Percentiles rank a stretch among this genome's conserved stretches.
Conservation (phyloP, 2,797 vertebrate species). For the Cirrhinus molitorella region DNA sequence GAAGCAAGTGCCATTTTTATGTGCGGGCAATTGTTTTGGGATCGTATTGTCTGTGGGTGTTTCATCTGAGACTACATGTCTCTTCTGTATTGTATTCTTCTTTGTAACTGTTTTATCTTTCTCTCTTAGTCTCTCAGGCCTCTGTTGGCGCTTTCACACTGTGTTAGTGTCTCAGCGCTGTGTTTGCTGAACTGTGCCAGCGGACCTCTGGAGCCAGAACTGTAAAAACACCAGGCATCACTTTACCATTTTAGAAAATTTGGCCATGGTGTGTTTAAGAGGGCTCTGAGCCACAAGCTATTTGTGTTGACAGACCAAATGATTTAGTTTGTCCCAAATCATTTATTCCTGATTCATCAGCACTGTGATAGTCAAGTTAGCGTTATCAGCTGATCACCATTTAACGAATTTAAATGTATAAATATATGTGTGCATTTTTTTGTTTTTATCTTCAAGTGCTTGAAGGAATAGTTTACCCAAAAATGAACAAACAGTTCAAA, state of each 20-base stretch:
- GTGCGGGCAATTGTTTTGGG: neutral
- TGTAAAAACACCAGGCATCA: slow-evolving; percentile 43
- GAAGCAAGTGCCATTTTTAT: neutral
- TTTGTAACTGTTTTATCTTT: slow-evolving; percentile 15
- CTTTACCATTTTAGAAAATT: slow-evolving; percentile 19
- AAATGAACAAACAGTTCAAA: too few relatives aligned
- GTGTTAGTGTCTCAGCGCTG: slow-evolving; percentile 37
- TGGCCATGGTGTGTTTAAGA: slow-evolving; percentile 38
- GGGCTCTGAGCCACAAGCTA: slow-evolving; percentile 22
- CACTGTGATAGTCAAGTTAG: neutral
- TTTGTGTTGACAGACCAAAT: slow-evolving; percentile 30
- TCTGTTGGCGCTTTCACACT: slow-evolving; percentile 42
- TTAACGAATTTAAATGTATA: too few relatives aligned
- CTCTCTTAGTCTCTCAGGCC: slow-evolving; percentile 5
- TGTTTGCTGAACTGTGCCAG: slow-evolving; percentile 30
- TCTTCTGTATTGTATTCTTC: neutral
- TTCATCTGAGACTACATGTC: neutral
- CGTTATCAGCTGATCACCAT: neutral
- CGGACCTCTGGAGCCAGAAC: slow-evolving; percentile 43
- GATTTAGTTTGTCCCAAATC: neutral
- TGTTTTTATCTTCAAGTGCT: neutral
- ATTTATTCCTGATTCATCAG: neutral
- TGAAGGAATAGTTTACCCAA: neutral
- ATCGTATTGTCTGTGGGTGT: too few relatives aligned
- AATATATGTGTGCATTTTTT: neutral